Evolutionary conservation across 2,113 vertebrate genomes (phyloP), one percentile per base, ranked within the genome.

Genomic region (Pholis gunnellus): DNA sequence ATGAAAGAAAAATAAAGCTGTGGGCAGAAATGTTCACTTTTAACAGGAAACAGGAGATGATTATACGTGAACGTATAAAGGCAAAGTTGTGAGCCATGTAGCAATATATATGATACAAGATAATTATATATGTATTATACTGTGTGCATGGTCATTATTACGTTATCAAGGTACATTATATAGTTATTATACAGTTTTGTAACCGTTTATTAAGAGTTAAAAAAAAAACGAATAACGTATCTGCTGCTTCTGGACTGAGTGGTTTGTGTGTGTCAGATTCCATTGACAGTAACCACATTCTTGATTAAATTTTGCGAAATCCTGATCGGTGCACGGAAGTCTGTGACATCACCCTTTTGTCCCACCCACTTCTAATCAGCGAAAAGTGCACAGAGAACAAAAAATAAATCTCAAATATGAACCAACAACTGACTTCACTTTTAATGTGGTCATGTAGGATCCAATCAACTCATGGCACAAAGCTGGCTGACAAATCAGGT

Each of bases 1-100:
- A 42, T 60, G 17, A 8, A 13, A 29, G 52, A 46, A 66, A 70
- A 87, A 79, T 14, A 50, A 70, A 75, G 57, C 50, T 42, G 44
- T 22, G 40, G 56, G 50, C 57, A 50, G 13, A 69, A 25, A 64
- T 54, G 4, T 70, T 68, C 5, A 38, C 31, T 42, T 52, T 63
- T 5, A 34, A 20, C n/a, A 73, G 66, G 29, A 18, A 42, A 69
- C 38, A 64, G 20, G 22, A 38, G 61, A 59, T 36, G 1, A 18
- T 59, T 22, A 34, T 34, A 18, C n/a, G 46, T 42, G 25, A 73
- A 17, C 4, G 13, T 42, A 22, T n/a, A 7, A 5, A 72, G 40
- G 17, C 29, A 69, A 71, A 34, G 38, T 9, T 56, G 6, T 34
- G 52, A 29, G 11, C 69, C 22, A 52, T 34, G 22, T 29, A 17